Evolutionary conservation across 2,888 invertebrate species (phyloP).

Genomic region (Temnothorax unifasciatus): DNA sequence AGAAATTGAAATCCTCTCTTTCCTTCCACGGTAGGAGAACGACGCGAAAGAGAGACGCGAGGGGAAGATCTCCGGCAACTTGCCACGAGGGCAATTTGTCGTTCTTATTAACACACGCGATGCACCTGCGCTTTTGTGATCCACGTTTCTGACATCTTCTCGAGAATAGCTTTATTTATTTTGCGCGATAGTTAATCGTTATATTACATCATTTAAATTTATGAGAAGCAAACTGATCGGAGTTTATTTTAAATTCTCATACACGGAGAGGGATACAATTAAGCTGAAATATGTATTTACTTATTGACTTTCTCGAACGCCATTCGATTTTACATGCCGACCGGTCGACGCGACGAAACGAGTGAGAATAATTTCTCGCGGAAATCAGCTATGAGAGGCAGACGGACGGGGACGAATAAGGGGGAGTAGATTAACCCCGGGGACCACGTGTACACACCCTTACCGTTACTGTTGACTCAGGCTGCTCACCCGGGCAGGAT

Average conservation of each 20-base stretch:
- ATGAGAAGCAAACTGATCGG: neutral
- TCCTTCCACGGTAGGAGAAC: neutral
- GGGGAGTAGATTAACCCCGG: slow-evolving; percentile 41
- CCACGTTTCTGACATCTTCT: neutral
- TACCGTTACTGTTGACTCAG: slow-evolving; percentile 66
- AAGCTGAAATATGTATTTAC: neutral
- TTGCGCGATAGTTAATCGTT: neutral
- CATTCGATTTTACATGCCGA: neutral
- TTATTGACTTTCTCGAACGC: slow-evolving; percentile 7
- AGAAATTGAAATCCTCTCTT: slow-evolving; percentile 71
- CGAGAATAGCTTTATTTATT: neutral
- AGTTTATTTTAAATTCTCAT: neutral
- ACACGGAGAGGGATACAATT: neutral
- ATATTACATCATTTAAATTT: neutral
- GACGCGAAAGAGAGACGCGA: neutral
- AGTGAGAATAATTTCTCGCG: slow-evolving; percentile 56
- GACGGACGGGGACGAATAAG: neutral
- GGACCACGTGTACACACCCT: slow-evolving; percentile 27
- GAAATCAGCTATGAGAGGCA: slow-evolving; percentile 33
- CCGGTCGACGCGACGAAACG: slow-evolving; percentile 39
- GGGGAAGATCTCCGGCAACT: neutral
- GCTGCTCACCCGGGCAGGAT: slow-evolving; percentile 41
- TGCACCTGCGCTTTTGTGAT: neutral
- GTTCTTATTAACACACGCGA: slow-evolving; percentile 1
- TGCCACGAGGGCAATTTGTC: neutral